Base-by-base conservation (phyloP, 1,140 invertebrate genomes). In the Tribolium madens region DNA sequence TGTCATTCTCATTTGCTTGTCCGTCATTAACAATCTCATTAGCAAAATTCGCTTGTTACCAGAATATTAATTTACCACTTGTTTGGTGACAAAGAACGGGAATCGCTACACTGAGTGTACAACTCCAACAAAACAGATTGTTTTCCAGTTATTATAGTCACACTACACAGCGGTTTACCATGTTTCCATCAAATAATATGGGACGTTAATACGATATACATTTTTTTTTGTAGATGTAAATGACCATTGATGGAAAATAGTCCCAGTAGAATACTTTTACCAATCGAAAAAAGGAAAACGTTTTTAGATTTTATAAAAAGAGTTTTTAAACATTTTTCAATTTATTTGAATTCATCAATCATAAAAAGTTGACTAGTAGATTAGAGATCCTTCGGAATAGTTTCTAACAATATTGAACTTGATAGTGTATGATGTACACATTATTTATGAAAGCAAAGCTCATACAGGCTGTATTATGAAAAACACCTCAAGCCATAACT, bases 21-120 rank as follows among this genome's bases (percentile, higher is more conserved):
- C 15, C 33, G 73, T 74, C 73, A 64, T 5, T 64, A 50, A 74
- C 73, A 73, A 52, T 21, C 48, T 73, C 72, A 73, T 73, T 73
- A 73, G 15, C 50, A 73, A 9, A 70, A 15, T n/a, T 70, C 68
- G 18, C 18, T 33, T n/a, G 10, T 18, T 33, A 12, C 31, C 13
- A 64, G 57, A 64, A 64, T 64, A 64, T 64, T 64, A 64, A 64
- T 64, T 64, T 33, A 64, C 57, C 57, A 21, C 57, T 26, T 21
- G 15, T 21, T 57, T 17, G n/a, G 52, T n/a, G 9, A 64, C 57
- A 64, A 64, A 64, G 57, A 64, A 33, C 21, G 3, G 36, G 26
- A 33, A 33, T 64, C 57, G 21, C 14, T 12, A 7, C 26, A 26
- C 7, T 13, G 57, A n/a, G 57, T 10, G 57, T 64, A 12, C 12